Evolutionary conservation across 37 sponge, comb jelly and placozoan species (phyloP).

Genomic region (Chondrilla cf. caribensis): DNA sequence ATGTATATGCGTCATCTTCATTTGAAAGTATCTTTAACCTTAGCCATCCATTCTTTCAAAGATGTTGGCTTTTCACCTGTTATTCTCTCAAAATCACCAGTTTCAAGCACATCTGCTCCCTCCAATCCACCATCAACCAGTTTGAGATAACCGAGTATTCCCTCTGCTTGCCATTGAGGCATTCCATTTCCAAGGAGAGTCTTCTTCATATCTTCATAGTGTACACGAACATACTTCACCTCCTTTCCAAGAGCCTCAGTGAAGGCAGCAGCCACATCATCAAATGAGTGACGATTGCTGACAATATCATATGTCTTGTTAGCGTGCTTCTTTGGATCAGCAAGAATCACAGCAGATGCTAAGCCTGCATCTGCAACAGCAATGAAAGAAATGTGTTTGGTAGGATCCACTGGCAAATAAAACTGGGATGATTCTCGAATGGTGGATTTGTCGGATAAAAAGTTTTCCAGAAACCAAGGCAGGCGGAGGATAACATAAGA

Average conservation of each 20-base stretch:
- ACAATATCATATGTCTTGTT: conserved; percentile 37
- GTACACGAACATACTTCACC: conserved; percentile 25
- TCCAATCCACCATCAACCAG: conserved; percentile 34
- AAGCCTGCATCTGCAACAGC: conserved; percentile 45
- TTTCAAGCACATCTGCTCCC: not conserved
- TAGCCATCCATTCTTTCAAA: conserved; percentile 39
- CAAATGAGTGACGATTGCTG: conserved; percentile 43
- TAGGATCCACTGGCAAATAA: conserved; percentile 36
- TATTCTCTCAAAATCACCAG: conserved; percentile 24
- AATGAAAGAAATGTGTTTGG: conserved; percentile 33
- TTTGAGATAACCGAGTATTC: conserved; percentile 27
- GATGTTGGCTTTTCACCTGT: conserved; percentile 58
- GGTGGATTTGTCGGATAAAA: not conserved
- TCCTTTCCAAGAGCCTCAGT: conserved; percentile 28
- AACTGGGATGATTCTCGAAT: conserved; percentile 21
- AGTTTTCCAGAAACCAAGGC: conserved; percentile 34
- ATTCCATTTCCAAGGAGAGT: conserved; percentile 26
- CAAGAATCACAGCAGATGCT: conserved; percentile 42
- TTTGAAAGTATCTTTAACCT: conserved; percentile 30
- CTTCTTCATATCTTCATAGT: conserved; percentile 44
- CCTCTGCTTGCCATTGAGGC: conserved; percentile 45
- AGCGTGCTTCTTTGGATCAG: conserved; percentile 30
- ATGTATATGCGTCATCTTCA: not conserved
- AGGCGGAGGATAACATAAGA: conserved; percentile 41
- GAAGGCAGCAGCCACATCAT: conserved; percentile 30